Evolutionary conservation across 2,888 invertebrate species (phyloP).

Genomic region (Pristionchus entomophagus): DNA sequence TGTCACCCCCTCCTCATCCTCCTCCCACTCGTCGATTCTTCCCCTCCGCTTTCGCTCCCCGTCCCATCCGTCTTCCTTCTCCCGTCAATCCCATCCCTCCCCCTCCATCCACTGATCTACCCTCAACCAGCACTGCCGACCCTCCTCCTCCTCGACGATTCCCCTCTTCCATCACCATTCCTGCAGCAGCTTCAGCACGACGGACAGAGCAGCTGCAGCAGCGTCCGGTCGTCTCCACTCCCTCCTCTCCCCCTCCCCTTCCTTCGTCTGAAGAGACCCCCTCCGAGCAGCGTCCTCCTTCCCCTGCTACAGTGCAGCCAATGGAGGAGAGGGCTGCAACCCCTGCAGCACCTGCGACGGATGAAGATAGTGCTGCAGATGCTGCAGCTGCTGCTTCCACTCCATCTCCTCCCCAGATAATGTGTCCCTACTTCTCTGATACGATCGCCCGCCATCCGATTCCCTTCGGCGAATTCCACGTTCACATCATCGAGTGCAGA

Average conservation of each 20-base stretch:
- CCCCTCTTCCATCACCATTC: too few relatives aligned
- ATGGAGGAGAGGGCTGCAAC: too few relatives aligned
- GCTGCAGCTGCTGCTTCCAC: not conserved
- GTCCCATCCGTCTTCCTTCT: too few relatives aligned
- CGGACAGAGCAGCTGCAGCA: too few relatives aligned
- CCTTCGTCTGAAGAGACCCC: not conserved
- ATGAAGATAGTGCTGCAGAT: not conserved
- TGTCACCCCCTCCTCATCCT: not conserved
- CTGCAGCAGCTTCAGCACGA: too few relatives aligned
- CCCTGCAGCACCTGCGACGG: not conserved
- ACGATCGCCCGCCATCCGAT: not conserved
- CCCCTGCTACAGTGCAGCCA: not conserved
- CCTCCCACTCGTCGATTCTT: not conserved
- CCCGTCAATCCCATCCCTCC: not conserved
- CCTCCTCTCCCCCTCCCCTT: not conserved
- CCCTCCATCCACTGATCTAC: too few relatives aligned
- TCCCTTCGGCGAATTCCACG: slow-evolving; percentile 8
- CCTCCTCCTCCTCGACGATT: too few relatives aligned
- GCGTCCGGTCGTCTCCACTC: too few relatives aligned
- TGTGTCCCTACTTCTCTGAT: not conserved
- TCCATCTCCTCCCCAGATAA: not conserved
- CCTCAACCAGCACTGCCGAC: too few relatives aligned
- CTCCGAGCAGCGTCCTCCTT: not conserved
- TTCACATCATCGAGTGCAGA: slow-evolving; percentile 17
- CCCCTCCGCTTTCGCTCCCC: not conserved